A percentile compares a stretch with the other conserved stretches of the same genome.
Conservation (phyloP, 1,140 invertebrate genomes). For the Bicyclus anynana region DNA sequence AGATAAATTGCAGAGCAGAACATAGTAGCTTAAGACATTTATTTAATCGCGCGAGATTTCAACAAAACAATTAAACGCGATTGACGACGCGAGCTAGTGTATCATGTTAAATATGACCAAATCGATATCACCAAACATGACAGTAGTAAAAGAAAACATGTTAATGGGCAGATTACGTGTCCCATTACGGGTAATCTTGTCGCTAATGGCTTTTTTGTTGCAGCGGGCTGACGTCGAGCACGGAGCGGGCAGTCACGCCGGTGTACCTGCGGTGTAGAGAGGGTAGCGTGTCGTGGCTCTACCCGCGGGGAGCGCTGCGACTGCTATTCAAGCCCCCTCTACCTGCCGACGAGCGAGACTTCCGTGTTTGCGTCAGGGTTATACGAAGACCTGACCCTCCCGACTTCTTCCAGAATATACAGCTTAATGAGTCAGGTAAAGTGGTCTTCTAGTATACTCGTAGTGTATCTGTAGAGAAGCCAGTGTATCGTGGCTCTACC, state of each 20-base stretch:
- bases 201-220: conserved; percentile 45
- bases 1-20: no score
- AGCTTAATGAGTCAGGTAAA: conserved; percentile 55
- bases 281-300: conserved; percentile 84
- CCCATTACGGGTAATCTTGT: background rate
- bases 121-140: background rate
- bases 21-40: no score
- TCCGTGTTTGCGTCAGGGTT: conserved; percentile 84
- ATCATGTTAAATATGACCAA: background rate
- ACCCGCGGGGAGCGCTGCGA: conserved; percentile 85
- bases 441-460: no score
- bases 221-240: conserved; percentile 75
- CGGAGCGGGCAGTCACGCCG: conserved; percentile 82
- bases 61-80: no score
- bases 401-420: conserved; percentile 51
- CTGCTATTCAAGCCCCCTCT: conserved; percentile 81
- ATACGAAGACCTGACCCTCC: conserved; percentile 62
- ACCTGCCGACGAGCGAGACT: conserved; percentile 80
- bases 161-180: conserved; percentile 6
- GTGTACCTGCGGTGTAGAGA: conserved; percentile 87
- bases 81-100: no score
- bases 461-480: conserved; percentile 87
- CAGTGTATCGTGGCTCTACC: conserved; percentile 84
- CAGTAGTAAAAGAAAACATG: background rate
- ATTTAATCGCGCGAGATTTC: no score